Evolutionary conservation across 1,140 invertebrate species (phyloP).

Genomic region (Contarinia nasturtii): DNA sequence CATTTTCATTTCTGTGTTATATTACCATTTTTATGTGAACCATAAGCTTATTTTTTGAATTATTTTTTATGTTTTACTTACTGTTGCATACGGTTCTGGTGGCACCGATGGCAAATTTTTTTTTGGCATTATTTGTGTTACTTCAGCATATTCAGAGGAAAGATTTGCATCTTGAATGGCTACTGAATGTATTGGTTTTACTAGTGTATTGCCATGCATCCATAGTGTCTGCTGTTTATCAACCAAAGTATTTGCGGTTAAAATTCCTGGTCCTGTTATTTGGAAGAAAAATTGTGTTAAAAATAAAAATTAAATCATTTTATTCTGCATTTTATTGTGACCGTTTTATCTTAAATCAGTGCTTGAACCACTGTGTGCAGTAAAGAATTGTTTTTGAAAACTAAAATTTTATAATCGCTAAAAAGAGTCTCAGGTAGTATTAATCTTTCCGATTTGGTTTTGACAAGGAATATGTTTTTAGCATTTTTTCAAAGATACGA

Average conservation of each 20-base stretch:
- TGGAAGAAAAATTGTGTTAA: too few species aligned
- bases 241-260: background rate
- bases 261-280: background rate
- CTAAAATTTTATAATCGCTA: background rate
- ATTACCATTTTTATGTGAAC: too few species aligned
- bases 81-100: constrained; percentile 49
- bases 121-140: constrained; percentile 46
- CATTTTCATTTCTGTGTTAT: too few species aligned
- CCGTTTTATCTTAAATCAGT: too few species aligned
- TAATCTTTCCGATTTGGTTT: too few species aligned
- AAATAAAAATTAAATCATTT: too few species aligned
- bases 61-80: too few species aligned
- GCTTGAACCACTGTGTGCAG: background rate
- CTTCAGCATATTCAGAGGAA: constrained; percentile 41
- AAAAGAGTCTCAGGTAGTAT: too few species aligned
- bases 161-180: constrained; percentile 25
- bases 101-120: constrained; percentile 25
- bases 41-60: too few species aligned
- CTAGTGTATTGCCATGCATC: constrained; percentile 1
- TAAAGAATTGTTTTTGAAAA: background rate
- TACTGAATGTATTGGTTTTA: constrained; percentile 24
- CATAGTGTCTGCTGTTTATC: constrained; percentile 4
- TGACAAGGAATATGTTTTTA: too few species aligned
- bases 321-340: too few species aligned
- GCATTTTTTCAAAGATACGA: too few species aligned